Conservation (phyloP, 2,113 vertebrate species). For the Pteruthius melanotis region DNA sequence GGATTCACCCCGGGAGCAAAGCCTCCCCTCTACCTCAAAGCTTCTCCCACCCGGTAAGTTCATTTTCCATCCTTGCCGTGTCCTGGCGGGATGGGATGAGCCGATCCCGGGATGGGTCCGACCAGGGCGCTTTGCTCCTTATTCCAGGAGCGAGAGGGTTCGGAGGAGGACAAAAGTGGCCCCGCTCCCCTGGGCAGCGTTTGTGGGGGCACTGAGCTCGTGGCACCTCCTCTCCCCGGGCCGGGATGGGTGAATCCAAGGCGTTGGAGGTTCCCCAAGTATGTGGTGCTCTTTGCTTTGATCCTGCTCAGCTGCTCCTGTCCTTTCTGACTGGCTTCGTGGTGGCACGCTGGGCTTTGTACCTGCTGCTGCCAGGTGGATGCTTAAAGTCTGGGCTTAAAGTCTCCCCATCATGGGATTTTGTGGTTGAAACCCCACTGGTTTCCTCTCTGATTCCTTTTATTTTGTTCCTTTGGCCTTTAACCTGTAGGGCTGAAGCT, state of each 20-base stretch:
- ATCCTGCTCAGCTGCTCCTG: neutral
- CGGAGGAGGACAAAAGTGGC: neutral
- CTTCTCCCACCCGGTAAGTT: neutral
- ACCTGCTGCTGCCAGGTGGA: neutral
- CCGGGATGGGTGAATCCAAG: neutral
- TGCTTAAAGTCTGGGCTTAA: neutral
- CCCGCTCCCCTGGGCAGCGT: accelerated
- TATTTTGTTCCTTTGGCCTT: neutral
- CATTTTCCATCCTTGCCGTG: accelerated
- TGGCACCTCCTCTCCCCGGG: accelerated
- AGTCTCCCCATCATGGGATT: neutral
- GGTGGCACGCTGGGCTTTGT: neutral
- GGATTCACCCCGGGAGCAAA: neutral
- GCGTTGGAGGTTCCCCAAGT: neutral
- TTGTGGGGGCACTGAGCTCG: neutral
- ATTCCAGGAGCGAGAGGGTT: neutral
- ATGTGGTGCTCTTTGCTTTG: neutral
- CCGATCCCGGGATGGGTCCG: neutral
- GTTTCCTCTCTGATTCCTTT: neutral
- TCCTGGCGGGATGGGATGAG: neutral
- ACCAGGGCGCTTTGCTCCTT: neutral
- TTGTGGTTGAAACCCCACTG: neutral
- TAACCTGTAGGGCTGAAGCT: neutral
- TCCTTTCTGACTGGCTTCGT: neutral
- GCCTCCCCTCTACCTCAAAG: accelerated